Percentiles rank a stretch among this genome's conserved stretches.
phyloP scores from a whole-genome alignment of 2,113 vertebrate species.

The Pitta sordida region DNA sequence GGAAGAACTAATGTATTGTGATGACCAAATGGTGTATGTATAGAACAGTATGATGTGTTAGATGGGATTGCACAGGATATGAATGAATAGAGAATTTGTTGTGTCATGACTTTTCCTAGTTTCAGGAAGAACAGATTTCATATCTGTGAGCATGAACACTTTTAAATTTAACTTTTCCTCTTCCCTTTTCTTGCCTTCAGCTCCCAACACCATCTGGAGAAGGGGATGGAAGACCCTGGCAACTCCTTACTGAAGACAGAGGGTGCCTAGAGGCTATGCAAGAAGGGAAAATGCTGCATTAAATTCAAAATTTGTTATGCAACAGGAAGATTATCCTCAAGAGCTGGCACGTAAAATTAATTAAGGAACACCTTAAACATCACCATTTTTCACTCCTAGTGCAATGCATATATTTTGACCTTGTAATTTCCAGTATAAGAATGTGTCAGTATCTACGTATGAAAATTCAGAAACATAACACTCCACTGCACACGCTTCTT shows the following conservation, averaged over 20 bases:
- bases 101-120: not conserved
- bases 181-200: not conserved
- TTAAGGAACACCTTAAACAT: not conserved
- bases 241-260: not conserved
- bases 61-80: not conserved
- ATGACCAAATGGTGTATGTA: not conserved
- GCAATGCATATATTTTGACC: constrained; percentile 1
- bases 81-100: constrained; percentile 11
- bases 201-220: constrained; percentile 38
- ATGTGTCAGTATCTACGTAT: not conserved
- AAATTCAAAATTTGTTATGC: not conserved
- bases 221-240: constrained; percentile 17
- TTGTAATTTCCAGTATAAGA: not conserved
- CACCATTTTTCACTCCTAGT: not conserved
- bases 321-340: not conserved
- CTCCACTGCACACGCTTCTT: constrained; percentile 25
- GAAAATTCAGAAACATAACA: constrained; percentile 44
- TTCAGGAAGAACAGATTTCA: not conserved
- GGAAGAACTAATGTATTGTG: not conserved
- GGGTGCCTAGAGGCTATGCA: constrained; percentile 1
- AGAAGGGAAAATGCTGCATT: not conserved
- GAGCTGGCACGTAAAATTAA: not conserved
- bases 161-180: constrained; percentile 42
- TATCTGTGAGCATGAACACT: not conserved
- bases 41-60: not conserved